Base-by-base conservation (phyloP, 2,888 invertebrate species). In the Heliconius ethilla region DNA sequence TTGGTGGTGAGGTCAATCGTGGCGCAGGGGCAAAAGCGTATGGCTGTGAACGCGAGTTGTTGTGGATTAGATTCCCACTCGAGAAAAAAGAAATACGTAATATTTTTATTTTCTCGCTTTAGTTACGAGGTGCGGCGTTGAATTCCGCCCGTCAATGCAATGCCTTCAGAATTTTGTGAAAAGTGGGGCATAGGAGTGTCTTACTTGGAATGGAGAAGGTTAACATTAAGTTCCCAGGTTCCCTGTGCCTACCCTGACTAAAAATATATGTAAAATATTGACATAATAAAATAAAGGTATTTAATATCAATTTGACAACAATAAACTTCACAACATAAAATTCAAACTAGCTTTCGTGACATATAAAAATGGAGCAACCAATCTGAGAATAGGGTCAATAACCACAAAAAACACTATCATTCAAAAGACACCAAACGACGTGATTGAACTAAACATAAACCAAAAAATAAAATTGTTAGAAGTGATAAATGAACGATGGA, bases 401-500 rank as follows among this genome's bases (percentile, higher is more conserved):
- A 27, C 5, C 6, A 63, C 25, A 63, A 63, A 63, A 63, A 15
- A 27, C 25, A 27, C 63, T 63, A 25, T 25, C 25, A 62, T 18
- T 63, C 6, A 7, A 63, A 63, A 63, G 18, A 27, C 27, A 37
- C 37, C 4, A 40, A 15, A 27, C 25, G 13, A 25, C 6, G 22
- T 22, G 3, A 29, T 33, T 40, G 7, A 51, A 2, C 22, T 7
- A 7, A 51, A 45, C 3, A 18, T 27, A 51, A 18, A 70, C 27
- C 15, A 51, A 70, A 70, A 6, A n/a, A 18, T 22, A 10, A 51
- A 9, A 10, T 6, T 62, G 22, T 27, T n/a, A 22, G 7, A 55
- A 72, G 29, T 13, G 29, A 59, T 63, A 27, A 74, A 74, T 45
- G 63, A 74, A 40, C n/a, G 27, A 40, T 63, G 22, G 25, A 62